Percentiles rank a stretch among this genome's conserved stretches.
Conservation (phyloP, 2,797 vertebrate genomes). For the Mormyrus proboscirostris region DNA sequence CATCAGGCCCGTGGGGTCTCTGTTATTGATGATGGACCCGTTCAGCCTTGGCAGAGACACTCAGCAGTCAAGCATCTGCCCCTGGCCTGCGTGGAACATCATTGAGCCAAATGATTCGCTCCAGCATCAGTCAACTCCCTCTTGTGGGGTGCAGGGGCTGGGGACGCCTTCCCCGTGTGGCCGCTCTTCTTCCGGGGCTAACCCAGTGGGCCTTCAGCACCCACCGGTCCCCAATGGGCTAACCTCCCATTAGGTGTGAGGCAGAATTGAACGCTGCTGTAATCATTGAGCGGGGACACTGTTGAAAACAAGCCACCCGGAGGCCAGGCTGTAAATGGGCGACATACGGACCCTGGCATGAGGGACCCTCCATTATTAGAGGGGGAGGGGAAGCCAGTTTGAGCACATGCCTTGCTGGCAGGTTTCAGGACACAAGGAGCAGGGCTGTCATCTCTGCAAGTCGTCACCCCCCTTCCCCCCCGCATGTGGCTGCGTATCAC, state of each 20-base stretch:
- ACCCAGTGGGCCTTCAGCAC: constrained; percentile 59
- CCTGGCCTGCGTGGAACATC: constrained; percentile 38
- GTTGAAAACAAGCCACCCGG: constrained; percentile 69
- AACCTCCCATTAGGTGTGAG: constrained; percentile 35
- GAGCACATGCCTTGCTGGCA: neutral
- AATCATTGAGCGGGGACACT: constrained; percentile 66
- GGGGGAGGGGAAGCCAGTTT: constrained; percentile 57
- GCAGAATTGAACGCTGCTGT: constrained; percentile 65
- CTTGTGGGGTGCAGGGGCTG: constrained; percentile 32
- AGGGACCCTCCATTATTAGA: constrained; percentile 89
- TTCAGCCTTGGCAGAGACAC: constrained; percentile 57
- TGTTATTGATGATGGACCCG: constrained; percentile 56
- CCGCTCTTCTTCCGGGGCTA: constrained; percentile 43
- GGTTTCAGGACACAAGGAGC: neutral
- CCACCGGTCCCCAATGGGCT: constrained; percentile 56
- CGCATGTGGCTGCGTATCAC: neutral
- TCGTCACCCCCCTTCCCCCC: neutral
- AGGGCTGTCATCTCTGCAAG: neutral
- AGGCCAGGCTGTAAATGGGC: constrained; percentile 80
- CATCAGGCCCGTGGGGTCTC: constrained; percentile 54
- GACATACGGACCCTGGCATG: constrained; percentile 73
- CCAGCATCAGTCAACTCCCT: constrained; percentile 34
- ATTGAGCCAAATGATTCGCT: neutral
- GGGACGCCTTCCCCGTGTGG: constrained; percentile 48
- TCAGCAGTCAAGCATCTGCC: constrained; percentile 76